Base-by-base conservation (phyloP, 2,113 vertebrate genomes). In the Gallinago paraguaiae region DNA sequence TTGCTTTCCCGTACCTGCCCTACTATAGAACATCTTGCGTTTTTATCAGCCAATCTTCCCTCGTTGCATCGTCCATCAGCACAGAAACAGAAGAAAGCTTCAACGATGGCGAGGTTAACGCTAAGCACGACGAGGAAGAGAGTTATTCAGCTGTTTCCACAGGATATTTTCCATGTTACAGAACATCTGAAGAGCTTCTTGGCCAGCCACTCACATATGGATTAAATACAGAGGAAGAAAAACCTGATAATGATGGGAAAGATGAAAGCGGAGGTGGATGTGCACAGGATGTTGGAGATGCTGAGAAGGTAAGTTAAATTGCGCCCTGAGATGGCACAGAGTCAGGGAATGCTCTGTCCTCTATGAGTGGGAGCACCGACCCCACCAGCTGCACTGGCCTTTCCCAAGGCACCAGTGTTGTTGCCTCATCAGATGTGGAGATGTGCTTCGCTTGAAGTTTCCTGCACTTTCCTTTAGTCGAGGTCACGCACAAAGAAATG, bases 131-230 rank as follows among this genome's bases (percentile, higher is more conserved):
- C 30, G 82, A 96, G 39, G 8, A 18, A 18, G 18, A 10, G 15
- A 78, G 88, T 75, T 85, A 88, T 41, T 63, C 70, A 6, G 60
- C 41, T 11, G 8, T 59, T 2, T 59, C 82, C 46, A 61, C 6
- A 1, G 93, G 95, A 23, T 95, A 96, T 88, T 90, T 97, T 39
- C 96, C 96, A 8, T 84, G 60, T 72, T 97, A 95, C 15, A n/a
- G 91, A 76, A 93, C 89, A 8, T 16, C 70, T 17, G 84, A 97
- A 70, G 95, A 96, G 19, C 7, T 30, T 33, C 79, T 97, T 33
- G 54, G 35, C 61, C 48, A 68, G 23, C 63, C 79, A 30, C 22
- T 27, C n/a, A 17, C 39, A 43, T 13, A 17, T 3, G 15, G 33
- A 46, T 37, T 60, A 57, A 72, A 70, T 13, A 15, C 30, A 69